Evolutionary conservation across 2,113 vertebrate genomes (phyloP).

Genomic region (Lasiurus cinereus): DNA sequence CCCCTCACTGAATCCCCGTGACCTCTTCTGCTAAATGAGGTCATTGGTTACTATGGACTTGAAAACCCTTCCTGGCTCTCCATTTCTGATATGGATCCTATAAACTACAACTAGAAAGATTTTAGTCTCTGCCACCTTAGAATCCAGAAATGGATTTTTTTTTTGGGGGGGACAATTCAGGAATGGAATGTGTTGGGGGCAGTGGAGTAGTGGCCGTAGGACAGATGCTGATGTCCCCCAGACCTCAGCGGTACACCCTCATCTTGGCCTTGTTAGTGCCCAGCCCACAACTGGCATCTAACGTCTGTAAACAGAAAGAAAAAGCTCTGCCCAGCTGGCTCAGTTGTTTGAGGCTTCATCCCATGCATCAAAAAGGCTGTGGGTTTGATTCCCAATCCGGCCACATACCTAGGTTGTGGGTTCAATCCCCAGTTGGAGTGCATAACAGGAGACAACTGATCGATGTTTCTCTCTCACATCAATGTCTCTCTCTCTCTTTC

Average conservation of each 20-base stretch:
- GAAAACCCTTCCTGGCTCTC: not conserved
- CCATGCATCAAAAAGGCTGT: not conserved
- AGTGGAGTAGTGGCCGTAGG: not conserved
- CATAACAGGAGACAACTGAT: not conserved
- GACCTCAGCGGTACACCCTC: too few species aligned
- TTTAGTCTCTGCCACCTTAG: not conserved
- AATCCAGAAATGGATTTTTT: not conserved
- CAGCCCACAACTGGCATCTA: not conserved
- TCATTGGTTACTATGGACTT: not conserved
- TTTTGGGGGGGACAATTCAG: not conserved
- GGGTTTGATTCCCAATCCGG: not conserved
- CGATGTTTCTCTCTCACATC: not conserved
- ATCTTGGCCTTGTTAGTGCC: not conserved
- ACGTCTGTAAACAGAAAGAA: not conserved
- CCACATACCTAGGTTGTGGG: not conserved
- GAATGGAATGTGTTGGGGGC: not conserved
- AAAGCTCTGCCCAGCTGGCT: not conserved
- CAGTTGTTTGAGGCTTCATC: not conserved
- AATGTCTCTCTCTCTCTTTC: too few species aligned
- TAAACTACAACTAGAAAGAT: not conserved
- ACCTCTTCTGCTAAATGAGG: not conserved
- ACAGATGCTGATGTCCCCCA: not conserved
- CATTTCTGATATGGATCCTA: not conserved
- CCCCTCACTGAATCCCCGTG: not conserved
- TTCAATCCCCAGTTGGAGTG: not conserved